Evolutionary conservation across 2,113 vertebrate genomes (phyloP).

Genomic region (Catagonus wagneri): DNA sequence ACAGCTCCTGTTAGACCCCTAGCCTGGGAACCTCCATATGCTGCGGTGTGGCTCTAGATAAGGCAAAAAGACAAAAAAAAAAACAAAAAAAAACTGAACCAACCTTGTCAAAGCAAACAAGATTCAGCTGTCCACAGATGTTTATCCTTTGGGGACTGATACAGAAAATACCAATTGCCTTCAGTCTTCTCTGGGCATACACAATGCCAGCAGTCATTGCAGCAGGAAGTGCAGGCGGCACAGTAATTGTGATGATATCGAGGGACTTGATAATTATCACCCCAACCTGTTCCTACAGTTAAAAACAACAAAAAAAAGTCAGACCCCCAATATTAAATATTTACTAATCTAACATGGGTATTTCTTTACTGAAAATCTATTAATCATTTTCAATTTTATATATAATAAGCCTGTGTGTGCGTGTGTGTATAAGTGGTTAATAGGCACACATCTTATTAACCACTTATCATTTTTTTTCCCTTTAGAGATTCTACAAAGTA

Average conservation of each 20-base stretch:
- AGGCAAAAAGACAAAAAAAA: no score
- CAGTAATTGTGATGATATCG: slow-evolving; percentile 99
- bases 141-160: slow-evolving; percentile 99
- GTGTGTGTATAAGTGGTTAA: no score
- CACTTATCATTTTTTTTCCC: slow-evolving; percentile 4
- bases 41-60: no score
- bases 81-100: slow-evolving; percentile 73
- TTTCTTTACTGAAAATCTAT: slow-evolving; percentile 28
- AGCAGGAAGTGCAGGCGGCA: slow-evolving; percentile 97
- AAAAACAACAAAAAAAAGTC: slow-evolving; percentile 44
- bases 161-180: slow-evolving; percentile 95
- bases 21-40: no score
- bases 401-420: neutral
- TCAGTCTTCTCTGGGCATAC: slow-evolving; percentile 96
- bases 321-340: neutral
- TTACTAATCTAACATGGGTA: neutral
- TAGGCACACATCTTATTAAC: neutral
- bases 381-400: slow-evolving; percentile 23
- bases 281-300: slow-evolving; percentile 89
- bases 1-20: no score
- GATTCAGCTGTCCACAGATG: slow-evolving; percentile 98
- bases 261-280: slow-evolving; percentile 96
- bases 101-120: slow-evolving; percentile 99
- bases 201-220: slow-evolving; percentile 98
- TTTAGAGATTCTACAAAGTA: slow-evolving; percentile 27